Percentiles rank a stretch among this genome's conserved stretches.
These are phyloP conservation scores for Ciconia maguari DNA, from an alignment of 2,113 vertebrate species.

Conservation along the genomic window DNA sequence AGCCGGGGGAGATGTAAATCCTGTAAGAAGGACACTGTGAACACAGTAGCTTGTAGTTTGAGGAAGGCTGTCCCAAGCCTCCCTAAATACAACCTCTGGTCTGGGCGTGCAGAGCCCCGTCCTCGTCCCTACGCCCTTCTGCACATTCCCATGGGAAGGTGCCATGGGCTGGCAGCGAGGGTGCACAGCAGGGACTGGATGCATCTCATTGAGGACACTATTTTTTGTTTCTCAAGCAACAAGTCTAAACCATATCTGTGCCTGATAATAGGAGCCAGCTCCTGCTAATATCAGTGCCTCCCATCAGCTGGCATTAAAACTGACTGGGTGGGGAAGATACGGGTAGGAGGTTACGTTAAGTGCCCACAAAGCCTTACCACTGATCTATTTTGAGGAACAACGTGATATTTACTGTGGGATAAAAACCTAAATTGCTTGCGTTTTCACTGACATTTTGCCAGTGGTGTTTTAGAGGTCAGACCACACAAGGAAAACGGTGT, in stretches of 20 bases:
- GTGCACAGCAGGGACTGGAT: background rate
- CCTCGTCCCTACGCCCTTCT: background rate
- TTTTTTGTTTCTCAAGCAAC: background rate
- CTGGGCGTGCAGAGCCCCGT: too few species aligned
- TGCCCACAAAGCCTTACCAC: background rate
- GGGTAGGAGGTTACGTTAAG: background rate
- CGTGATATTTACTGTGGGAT: slow-evolving; percentile 8
- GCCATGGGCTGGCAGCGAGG: rapidly evolving
- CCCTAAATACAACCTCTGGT: background rate
- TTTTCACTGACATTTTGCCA: slow-evolving; percentile 45
- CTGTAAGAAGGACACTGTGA: background rate
- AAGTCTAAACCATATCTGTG: background rate
- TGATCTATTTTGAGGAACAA: background rate
- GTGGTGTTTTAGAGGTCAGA: slow-evolving; percentile 33
- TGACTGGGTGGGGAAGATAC: background rate
- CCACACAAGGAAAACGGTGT: slow-evolving; percentile 50
- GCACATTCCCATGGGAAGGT: background rate
- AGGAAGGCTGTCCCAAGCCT: background rate
- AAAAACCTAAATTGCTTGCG: background rate
- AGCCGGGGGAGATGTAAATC: background rate
- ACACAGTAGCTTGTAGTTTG: background rate
- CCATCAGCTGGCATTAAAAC: background rate
- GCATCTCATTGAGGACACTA: background rate
- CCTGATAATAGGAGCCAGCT: background rate
- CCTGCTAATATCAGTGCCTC: background rate